These are phyloP conservation scores for Ophion ellenae DNA, from an alignment of 2,888 invertebrate species.

Conservation along the genomic window DNA sequence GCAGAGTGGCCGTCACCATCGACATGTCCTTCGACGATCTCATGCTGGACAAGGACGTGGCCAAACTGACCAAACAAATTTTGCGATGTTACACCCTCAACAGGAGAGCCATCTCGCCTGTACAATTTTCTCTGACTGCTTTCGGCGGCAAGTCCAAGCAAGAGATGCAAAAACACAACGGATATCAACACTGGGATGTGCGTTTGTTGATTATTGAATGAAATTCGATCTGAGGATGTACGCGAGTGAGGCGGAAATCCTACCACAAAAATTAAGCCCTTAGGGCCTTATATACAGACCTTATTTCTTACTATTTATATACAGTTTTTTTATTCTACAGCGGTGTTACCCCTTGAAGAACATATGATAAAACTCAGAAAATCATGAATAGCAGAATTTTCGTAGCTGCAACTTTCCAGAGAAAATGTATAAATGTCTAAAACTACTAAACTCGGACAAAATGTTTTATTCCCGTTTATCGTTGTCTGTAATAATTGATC, in stretches of 20 bases:
- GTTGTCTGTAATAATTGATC: no score
- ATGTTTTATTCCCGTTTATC: no score
- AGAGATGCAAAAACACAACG: conserved; percentile 92
- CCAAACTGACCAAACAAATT: conserved; percentile 95
- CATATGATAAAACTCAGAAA: no score
- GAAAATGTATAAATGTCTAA: no score
- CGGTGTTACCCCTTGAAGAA: no score
- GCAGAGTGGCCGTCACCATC: conserved; percentile 90
- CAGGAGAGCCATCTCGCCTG: conserved; percentile 90
- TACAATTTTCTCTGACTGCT: conserved; percentile 93
- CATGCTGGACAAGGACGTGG: conserved; percentile 95
- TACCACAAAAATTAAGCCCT: neutral
- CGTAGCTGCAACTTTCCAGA: no score
- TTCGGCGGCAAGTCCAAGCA: conserved; percentile 90
- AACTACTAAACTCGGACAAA: no score
- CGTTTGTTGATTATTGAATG: conserved; percentile 79
- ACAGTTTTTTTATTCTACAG: no score
- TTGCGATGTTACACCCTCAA: conserved; percentile 96
- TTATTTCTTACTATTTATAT: no score
- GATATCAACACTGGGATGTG: conserved; percentile 97
- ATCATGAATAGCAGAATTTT: no score
- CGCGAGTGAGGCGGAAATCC: neutral
- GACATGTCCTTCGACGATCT: conserved; percentile 96
- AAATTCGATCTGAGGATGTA: neutral
- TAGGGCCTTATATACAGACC: no score